Percentiles rank a stretch among this genome's conserved stretches.
phyloP scores from a whole-genome alignment of 2,888 invertebrate species.

The Chloroclysta siterata region DNA sequence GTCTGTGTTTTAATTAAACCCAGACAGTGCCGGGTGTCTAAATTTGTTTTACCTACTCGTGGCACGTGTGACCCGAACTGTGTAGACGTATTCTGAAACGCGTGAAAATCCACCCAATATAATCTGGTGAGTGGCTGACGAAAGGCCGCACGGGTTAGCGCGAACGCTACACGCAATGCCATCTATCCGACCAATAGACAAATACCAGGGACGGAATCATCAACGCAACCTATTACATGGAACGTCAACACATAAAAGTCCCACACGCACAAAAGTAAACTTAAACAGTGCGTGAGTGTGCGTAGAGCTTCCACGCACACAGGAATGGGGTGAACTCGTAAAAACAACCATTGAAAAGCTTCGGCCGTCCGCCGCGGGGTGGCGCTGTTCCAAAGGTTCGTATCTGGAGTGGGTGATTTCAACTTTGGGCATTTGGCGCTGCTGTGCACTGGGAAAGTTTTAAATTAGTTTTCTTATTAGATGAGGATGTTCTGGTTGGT shows the following conservation, averaged over 20 bases:
- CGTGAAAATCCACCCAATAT: constrained; percentile 60
- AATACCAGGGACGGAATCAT: constrained; percentile 61
- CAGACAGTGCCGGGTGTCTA: constrained; percentile 69
- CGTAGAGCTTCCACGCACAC: constrained; percentile 73
- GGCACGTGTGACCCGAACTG: constrained; percentile 59
- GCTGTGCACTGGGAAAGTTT: constrained; percentile 62
- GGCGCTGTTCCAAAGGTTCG: constrained; percentile 73
- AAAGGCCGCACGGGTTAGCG: constrained; percentile 37
- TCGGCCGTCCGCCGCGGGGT: constrained; percentile 80
- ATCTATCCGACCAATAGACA: constrained; percentile 74
- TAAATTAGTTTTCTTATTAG: constrained; percentile 69
- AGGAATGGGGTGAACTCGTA: constrained; percentile 56
- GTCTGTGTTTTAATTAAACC: constrained; percentile 79
- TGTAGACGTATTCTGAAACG: constrained; percentile 66
- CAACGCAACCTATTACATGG: constrained; percentile 65
- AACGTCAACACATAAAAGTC: constrained; percentile 65
- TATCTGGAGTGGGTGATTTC: constrained; percentile 54
- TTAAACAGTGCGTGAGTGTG: constrained; percentile 65
- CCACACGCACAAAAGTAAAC: constrained; percentile 72
- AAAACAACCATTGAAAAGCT: constrained; percentile 78
- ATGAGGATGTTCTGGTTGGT: constrained; percentile 47
- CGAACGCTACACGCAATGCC: constrained; percentile 69
- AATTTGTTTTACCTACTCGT: constrained; percentile 58
- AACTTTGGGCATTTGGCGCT: constrained; percentile 68
- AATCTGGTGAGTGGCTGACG: constrained; percentile 64